Percentiles rank a stretch among this genome's conserved stretches.
Conservation (phyloP, 2,797 vertebrate species). For the Anas bernieri region DNA sequence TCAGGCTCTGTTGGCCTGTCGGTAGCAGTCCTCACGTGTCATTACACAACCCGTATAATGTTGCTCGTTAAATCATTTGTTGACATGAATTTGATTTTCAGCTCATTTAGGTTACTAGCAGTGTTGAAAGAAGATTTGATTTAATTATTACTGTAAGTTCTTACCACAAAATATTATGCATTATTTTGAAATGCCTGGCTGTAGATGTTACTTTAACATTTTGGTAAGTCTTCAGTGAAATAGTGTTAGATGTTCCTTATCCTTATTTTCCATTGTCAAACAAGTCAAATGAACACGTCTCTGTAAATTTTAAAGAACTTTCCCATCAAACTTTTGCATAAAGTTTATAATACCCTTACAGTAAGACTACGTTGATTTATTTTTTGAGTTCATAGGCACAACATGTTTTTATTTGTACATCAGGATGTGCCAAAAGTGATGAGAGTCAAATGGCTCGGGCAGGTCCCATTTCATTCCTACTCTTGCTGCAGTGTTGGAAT, state of each 20-base stretch:
- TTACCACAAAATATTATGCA: not conserved
- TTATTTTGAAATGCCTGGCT: not conserved
- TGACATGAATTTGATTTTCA: not conserved
- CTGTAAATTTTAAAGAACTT: not conserved
- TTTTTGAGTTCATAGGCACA: not conserved
- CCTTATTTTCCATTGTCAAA: not conserved
- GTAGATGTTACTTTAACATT: not conserved
- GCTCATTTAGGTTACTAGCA: not conserved
- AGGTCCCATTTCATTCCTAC: not conserved
- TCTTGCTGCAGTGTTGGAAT: not conserved
- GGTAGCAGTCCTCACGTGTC: not conserved
- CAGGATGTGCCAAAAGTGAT: not conserved
- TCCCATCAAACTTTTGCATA: not conserved
- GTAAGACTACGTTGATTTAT: not conserved
- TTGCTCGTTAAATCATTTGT: not conserved
- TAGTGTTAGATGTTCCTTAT: not conserved
- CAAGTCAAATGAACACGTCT: not conserved
- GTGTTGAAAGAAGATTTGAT: not conserved
- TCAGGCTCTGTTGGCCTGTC: not conserved
- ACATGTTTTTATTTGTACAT: not conserved
- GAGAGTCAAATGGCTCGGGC: accelerated
- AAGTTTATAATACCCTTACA: not conserved
- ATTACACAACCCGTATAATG: not conserved
- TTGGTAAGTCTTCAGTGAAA: not conserved
- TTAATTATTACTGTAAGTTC: not conserved